These are phyloP conservation scores for Thysanoteuthis rhombus DNA, from an alignment of 2,888 invertebrate genomes.

Conservation along the genomic window DNA sequence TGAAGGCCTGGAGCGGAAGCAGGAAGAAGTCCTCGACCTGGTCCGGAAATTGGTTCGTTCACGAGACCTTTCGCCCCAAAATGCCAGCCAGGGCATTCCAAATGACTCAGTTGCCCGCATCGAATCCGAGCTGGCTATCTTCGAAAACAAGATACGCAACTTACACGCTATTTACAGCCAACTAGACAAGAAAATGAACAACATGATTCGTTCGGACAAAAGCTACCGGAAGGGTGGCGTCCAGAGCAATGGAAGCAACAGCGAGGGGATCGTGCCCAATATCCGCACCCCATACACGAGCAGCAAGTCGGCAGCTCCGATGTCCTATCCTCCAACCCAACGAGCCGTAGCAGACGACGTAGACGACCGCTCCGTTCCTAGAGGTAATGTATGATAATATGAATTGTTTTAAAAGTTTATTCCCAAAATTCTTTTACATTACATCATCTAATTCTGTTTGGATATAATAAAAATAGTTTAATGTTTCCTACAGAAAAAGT, in stretches of 20 bases:
- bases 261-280: slow-evolving; percentile 22
- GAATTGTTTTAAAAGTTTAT: not conserved
- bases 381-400: not conserved
- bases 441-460: not conserved
- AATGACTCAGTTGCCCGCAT: not conserved
- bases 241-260: slow-evolving; percentile 18
- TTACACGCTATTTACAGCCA: slow-evolving; percentile 21
- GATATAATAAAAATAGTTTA: too few relatives aligned
- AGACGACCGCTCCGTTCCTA: slow-evolving; percentile 13
- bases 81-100: not conserved
- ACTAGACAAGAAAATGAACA: slow-evolving; percentile 26
- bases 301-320: slow-evolving; percentile 1
- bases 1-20: slow-evolving; percentile 33
- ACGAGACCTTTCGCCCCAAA: slow-evolving; percentile 18
- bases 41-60: not conserved
- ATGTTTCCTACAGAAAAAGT: too few relatives aligned
- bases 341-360: slow-evolving; percentile 13
- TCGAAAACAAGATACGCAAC: slow-evolving; percentile 21
- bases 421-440: not conserved
- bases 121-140: not conserved
- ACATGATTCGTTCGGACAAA: not conserved
- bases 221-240: not conserved
- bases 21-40: slow-evolving; percentile 29
- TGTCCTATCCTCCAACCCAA: not conserved
- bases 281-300: not conserved